Conservation (phyloP, 2,888 invertebrate genomes). For the Cryptosula pallasiana region DNA sequence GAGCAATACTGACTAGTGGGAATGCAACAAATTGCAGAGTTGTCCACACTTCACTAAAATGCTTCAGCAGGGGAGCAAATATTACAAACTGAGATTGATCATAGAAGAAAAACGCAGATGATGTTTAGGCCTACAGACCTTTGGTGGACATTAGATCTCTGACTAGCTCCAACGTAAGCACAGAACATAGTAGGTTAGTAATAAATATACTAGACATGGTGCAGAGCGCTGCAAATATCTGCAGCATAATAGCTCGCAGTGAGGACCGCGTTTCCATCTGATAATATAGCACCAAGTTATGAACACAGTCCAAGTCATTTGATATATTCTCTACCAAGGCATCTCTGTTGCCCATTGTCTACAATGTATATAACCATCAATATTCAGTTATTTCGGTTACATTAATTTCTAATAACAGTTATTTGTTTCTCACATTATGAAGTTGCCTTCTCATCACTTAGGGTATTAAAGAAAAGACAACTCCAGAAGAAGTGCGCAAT, state of each 20-base stretch:
- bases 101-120: slow-evolving; percentile 2
- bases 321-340: not conserved
- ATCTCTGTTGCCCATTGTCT: slow-evolving; percentile 7
- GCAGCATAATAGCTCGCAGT: slow-evolving; percentile 67
- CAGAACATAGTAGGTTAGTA: slow-evolving; percentile 76
- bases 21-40: too few relatives aligned
- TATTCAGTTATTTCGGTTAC: too few relatives aligned
- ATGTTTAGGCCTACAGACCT: not conserved
- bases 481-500: too few relatives aligned
- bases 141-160: slow-evolving; percentile 56
- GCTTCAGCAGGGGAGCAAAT: not conserved
- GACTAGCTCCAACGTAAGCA: slow-evolving; percentile 84
- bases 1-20: too few relatives aligned
- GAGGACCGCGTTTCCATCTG: slow-evolving; percentile 66
- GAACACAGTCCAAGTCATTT: slow-evolving; percentile 35
- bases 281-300: slow-evolving; percentile 82
- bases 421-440: too few relatives aligned
- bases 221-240: slow-evolving; percentile 83
- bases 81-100: not conserved
- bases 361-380: not conserved
- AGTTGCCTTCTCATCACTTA: too few relatives aligned
- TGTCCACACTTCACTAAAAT: not conserved
- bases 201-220: slow-evolving; percentile 75
- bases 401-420: too few relatives aligned
- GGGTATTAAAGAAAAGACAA: too few relatives aligned